Conservation (phyloP, 2,797 vertebrate species). For the Babyrousa celebensis region DNA sequence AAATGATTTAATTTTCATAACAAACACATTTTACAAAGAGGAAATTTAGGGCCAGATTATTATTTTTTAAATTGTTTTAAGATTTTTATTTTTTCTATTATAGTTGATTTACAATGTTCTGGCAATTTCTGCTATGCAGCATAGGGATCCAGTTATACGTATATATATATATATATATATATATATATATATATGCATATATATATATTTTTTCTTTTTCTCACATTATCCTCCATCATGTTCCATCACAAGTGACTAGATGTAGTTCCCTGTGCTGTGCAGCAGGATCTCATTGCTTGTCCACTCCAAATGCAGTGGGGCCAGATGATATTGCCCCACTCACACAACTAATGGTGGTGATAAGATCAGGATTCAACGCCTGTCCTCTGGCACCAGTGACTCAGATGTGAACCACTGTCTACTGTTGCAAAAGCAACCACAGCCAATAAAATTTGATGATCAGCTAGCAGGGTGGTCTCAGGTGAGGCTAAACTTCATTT, state of each 20-base stretch:
- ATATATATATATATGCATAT: no score
- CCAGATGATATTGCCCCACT: not conserved
- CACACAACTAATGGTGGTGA: not conserved
- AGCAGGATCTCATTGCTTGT: no score
- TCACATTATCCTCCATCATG: no score
- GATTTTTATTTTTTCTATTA: no score
- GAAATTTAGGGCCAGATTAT: conserved; percentile 3
- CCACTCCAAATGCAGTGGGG: not conserved
- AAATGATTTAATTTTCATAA: not conserved
- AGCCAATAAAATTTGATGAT: not conserved
- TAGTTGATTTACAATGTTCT: no score
- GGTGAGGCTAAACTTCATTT: not conserved
- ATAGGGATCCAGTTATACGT: no score
- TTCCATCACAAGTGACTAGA: no score
- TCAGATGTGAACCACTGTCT: not conserved
- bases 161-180: no score
- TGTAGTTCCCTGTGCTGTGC: no score
- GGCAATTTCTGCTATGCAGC: no score
- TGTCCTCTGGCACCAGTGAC: not conserved
- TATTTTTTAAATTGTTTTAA: no score
- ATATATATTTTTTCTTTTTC: no score
- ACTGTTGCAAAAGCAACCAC: not conserved
- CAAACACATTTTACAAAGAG: not conserved
- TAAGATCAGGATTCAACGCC: not conserved
- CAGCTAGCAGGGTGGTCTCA: not conserved